Conservation (phyloP, 2,797 vertebrate genomes). For the Fratercula arctica region DNA sequence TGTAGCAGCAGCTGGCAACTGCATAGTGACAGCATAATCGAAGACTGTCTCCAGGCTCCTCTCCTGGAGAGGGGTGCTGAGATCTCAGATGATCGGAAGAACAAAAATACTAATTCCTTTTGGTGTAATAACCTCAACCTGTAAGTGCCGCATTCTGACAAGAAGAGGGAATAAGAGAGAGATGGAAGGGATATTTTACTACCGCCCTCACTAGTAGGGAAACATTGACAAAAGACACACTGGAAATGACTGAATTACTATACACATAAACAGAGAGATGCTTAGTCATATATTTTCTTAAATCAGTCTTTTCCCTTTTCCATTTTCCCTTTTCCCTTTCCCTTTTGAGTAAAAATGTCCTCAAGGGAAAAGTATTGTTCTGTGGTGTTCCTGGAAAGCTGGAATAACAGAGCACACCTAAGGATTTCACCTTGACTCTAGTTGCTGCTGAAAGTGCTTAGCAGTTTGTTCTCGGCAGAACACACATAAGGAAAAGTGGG, state of each 20-base stretch:
- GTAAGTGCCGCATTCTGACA: neutral
- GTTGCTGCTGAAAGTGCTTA: neutral
- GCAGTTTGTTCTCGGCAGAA: neutral
- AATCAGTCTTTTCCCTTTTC: neutral
- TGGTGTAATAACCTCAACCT: neutral
- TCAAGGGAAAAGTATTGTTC: neutral
- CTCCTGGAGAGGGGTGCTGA: neutral
- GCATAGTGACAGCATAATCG: neutral
- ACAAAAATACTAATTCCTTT: neutral
- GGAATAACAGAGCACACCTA: neutral
- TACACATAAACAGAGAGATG: neutral
- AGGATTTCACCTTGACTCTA: neutral
- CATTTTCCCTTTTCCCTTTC: neutral
- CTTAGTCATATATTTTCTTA: neutral
- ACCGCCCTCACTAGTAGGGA: neutral
- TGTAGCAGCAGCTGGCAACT: neutral
- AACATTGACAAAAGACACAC: neutral
- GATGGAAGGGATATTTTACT: neutral
- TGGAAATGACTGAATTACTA: neutral
- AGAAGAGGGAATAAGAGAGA: neutral
- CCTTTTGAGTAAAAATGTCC: neutral
- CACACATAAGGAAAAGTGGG: neutral
- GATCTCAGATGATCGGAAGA: neutral
- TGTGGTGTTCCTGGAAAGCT: neutral
- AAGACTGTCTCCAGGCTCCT: neutral